Evolutionary conservation across 2,888 invertebrate genomes (phyloP).

Genomic region (Dryococelus australis): DNA sequence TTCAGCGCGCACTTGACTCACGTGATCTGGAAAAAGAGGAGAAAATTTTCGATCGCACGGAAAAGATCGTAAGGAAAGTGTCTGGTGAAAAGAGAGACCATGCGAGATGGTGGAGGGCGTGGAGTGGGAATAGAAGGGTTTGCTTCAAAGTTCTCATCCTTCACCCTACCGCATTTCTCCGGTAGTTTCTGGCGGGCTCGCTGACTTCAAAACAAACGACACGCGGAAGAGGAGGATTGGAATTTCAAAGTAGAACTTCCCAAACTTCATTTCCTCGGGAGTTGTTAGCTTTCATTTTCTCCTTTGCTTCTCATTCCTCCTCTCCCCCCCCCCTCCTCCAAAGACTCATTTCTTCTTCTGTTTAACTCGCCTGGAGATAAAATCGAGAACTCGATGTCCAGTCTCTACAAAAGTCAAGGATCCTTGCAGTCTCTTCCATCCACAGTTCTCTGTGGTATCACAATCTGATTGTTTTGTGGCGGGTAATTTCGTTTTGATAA

Average conservation of each 20-base stretch:
- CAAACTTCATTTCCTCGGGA: slow-evolving; percentile 6
- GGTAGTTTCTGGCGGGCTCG: background rate
- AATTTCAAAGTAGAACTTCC: slow-evolving; percentile 1
- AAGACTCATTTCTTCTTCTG: background rate
- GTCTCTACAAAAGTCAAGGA: too few species aligned
- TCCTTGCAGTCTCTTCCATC: too few species aligned
- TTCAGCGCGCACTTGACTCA: too few species aligned
- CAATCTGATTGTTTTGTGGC: too few species aligned
- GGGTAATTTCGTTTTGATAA: too few species aligned
- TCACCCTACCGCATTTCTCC: background rate
- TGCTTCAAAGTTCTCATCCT: background rate
- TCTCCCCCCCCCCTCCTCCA: background rate
- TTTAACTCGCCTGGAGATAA: background rate
- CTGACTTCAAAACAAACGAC: slow-evolving; percentile 10
- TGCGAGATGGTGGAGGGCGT: too few species aligned
- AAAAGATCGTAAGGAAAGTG: too few species aligned
- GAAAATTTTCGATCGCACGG: too few species aligned
- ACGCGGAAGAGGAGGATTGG: background rate
- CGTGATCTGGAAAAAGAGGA: too few species aligned
- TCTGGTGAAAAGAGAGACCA: too few species aligned
- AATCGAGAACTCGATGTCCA: background rate
- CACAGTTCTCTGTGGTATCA: too few species aligned
- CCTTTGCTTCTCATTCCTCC: background rate
- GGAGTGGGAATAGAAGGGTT: background rate
- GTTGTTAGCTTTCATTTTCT: background rate